phyloP scores from a whole-genome alignment of 2,113 vertebrate species.

The Atherinomorus stipes region DNA sequence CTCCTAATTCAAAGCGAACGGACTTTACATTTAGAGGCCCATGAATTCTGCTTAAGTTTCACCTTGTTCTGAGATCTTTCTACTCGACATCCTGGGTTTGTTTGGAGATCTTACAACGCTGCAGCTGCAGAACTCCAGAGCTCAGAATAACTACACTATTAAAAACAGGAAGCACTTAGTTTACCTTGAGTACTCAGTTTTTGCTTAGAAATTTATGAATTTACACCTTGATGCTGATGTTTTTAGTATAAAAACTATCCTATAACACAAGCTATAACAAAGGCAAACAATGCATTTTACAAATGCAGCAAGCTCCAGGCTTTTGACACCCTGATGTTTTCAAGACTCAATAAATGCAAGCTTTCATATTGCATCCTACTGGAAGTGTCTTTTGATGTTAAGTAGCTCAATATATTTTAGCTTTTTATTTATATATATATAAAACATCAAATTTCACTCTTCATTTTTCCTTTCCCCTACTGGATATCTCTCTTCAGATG shows the following conservation, averaged over 20 bases:
- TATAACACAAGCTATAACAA: conserved; percentile 1
- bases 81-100: too few relatives aligned
- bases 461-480: neutral
- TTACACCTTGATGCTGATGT: neutral
- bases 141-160: conserved; percentile 5
- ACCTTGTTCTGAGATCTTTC: too few relatives aligned
- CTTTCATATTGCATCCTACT: neutral
- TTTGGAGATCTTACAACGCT: too few relatives aligned
- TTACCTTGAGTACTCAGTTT: neutral
- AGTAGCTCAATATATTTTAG: neutral
- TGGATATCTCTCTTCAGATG: conserved; percentile 49
- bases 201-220: neutral
- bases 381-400: neutral
- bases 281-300: conserved; percentile 6
- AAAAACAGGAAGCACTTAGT: neutral
- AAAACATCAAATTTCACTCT: neutral
- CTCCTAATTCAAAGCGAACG: neutral
- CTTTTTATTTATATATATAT: neutral
- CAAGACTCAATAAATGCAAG: conserved; percentile 22
- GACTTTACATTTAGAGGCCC: too few relatives aligned
- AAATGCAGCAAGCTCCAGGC: neutral
- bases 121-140: conserved; percentile 5
- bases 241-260: neutral
- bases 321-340: neutral
- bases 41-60: too few relatives aligned